Base-by-base conservation (phyloP, 2,113 vertebrate species). In the Guaruba guarouba region DNA sequence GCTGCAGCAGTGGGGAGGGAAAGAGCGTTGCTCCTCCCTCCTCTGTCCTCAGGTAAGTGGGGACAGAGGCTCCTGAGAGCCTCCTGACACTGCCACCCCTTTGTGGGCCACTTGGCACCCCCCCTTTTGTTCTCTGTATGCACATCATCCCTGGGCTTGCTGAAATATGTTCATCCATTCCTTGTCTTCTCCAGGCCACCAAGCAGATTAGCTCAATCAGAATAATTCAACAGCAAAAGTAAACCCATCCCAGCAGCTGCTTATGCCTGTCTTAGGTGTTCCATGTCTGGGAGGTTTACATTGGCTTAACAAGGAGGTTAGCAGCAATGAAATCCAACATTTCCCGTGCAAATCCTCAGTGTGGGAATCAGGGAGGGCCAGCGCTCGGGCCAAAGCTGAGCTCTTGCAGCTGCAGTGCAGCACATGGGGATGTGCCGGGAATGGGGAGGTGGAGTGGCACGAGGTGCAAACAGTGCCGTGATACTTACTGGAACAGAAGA, bases 401-500 rank as follows among this genome's bases (percentile, higher is more conserved):
- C 8, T 61, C 67, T 20, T 5, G 9, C 0, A 3, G 77, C 31
- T 0, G 0, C 57, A 52, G 51, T 1, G 0, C 18, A 6, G 68
- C 16, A 11, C 29, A 3, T 0, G 2, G 76, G 54, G 31, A 48
- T 0, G 0, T 63, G 63, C 90, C 52, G 17, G 90, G 41, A 54
- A 3, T 0, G 0, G 57, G 84, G 23, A 48, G 17, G 51, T 10
- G 68, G 37, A 22, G 44, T 3, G 3, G 67, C n/a, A 41, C 0
- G 0, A 28, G 48, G n/a, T 10, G 23, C 43, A 3, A 33, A 14
- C 25, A 3, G 13, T n/a, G 1, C 1, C 46, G 0, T 0, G 12
- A 17, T 37, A 98, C 98, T 98, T 86, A 98, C 98, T 91, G 54
- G 97, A 94, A 31, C 98, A 98, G 6, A 87, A 22, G 84, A 98